Conservation (phyloP, 2,888 invertebrate genomes). For the Zeuzera pyrina region DNA sequence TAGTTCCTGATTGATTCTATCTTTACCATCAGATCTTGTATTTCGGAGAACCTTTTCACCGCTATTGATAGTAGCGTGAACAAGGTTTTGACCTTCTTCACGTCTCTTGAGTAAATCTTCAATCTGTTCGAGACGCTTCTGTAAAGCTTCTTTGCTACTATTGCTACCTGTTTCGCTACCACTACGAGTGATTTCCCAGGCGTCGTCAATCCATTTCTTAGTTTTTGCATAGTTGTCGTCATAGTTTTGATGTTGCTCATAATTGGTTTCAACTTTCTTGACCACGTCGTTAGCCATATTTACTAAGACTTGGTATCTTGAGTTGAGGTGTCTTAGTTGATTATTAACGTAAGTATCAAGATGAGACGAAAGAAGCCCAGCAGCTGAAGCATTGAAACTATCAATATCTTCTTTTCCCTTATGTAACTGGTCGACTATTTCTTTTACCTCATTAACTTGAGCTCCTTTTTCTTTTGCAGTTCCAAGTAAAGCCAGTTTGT, state of each 20-base stretch:
- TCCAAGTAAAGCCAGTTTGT: slow-evolving; percentile 86
- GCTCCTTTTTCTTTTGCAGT: slow-evolving; percentile 87
- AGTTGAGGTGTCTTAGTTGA: slow-evolving; percentile 88
- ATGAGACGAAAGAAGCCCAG: slow-evolving; percentile 84
- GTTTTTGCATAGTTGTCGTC: slow-evolving; percentile 83
- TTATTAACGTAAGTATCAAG: slow-evolving; percentile 90
- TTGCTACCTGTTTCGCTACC: slow-evolving; percentile 85
- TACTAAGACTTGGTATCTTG: slow-evolving; percentile 89
- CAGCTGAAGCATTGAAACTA: slow-evolving; percentile 85
- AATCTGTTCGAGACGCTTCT: slow-evolving; percentile 83
- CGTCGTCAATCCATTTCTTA: slow-evolving; percentile 89
- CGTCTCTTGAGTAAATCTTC: slow-evolving; percentile 86
- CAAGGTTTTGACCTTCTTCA: slow-evolving; percentile 89
- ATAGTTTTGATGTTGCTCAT: slow-evolving; percentile 88
- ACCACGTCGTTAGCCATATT: slow-evolving; percentile 92
- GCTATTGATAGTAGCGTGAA: slow-evolving; percentile 89
- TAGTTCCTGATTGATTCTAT: slow-evolving; percentile 87
- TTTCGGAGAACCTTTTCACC: slow-evolving; percentile 92
- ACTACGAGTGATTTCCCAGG: slow-evolving; percentile 85
- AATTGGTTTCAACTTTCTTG: slow-evolving; percentile 91
- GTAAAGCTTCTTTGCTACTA: slow-evolving; percentile 87
- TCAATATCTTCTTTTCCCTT: slow-evolving; percentile 89
- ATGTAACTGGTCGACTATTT: slow-evolving; percentile 80
- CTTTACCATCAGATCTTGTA: slow-evolving; percentile 90
- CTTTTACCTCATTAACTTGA: slow-evolving; percentile 86